phyloP scores from a whole-genome alignment of 2,113 vertebrate genomes.

The Ctenodactylus gundi region DNA sequence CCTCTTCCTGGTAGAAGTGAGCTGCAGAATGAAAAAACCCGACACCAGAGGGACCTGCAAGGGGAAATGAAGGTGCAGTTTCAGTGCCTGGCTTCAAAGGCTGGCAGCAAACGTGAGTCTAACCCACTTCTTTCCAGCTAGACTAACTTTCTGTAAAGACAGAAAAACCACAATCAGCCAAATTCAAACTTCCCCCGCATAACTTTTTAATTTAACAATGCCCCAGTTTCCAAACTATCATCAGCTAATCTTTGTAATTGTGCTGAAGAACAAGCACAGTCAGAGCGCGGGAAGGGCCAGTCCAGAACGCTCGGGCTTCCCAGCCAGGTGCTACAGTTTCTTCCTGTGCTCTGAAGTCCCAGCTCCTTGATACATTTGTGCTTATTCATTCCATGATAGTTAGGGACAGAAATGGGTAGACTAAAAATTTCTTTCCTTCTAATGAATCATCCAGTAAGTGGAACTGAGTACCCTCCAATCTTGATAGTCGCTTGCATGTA shows the following conservation, averaged over 20 bases:
- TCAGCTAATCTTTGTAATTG: constrained; percentile 31
- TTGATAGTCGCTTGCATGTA: not conserved
- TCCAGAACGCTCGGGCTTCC: not conserved
- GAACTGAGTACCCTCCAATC: not conserved
- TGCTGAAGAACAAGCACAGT: not conserved
- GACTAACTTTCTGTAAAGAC: constrained; percentile 73
- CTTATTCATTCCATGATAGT: not conserved
- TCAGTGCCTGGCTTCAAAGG: constrained; percentile 31
- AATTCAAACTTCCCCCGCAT: constrained; percentile 65
- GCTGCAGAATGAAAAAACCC: constrained; percentile 57
- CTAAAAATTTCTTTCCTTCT: not conserved
- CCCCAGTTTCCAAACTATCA: constrained; percentile 59
- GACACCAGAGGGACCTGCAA: constrained; percentile 59
- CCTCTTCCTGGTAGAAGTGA: constrained; percentile 76
- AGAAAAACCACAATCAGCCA: constrained; percentile 65
- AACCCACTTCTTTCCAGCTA: constrained; percentile 64
- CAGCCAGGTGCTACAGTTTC: not conserved
- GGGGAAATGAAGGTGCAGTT: constrained; percentile 65
- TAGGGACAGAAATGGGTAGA: constrained; percentile 17
- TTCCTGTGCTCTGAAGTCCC: not conserved
- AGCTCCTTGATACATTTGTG: not conserved
- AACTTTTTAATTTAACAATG: constrained; percentile 55
- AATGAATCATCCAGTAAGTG: constrained; percentile 17
- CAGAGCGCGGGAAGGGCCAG: not conserved
- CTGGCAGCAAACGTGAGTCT: not conserved